phyloP scores from a whole-genome alignment of 2,797 vertebrate genomes.

The Brachyrhaphis roseni region DNA sequence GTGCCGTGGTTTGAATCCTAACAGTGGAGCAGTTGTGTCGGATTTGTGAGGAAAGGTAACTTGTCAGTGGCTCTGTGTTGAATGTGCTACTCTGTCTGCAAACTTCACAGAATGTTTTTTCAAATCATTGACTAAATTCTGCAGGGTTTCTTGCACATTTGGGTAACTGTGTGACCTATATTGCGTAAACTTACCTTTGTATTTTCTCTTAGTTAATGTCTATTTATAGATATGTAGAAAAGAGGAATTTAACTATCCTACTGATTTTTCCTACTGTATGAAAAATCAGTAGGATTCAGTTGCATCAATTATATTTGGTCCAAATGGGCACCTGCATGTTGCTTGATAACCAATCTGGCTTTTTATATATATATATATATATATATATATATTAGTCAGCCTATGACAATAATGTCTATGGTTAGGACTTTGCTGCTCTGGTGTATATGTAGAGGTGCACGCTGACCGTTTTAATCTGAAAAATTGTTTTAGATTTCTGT shows the following conservation, averaged over 20 bases:
- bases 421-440: neutral
- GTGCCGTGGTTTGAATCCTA: neutral
- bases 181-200: neutral
- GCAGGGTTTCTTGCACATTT: constrained; percentile 5
- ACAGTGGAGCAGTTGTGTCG: constrained; percentile 4
- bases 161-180: neutral
- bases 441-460: neutral
- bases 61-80: neutral
- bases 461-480: too few relatives aligned
- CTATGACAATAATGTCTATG: neutral
- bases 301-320: constrained; percentile 15
- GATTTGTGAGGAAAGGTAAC: constrained; percentile 20
- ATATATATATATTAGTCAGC: too few relatives aligned
- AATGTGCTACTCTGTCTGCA: constrained; percentile 8
- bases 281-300: neutral
- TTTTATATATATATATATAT: too few relatives aligned
- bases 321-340: constrained; percentile 57
- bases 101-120: neutral
- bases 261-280: too few relatives aligned
- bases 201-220: neutral
- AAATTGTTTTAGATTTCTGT: constrained; percentile 7
- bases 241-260: neutral
- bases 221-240: neutral
- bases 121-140: neutral
- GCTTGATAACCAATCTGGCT: constrained; percentile 49